phyloP scores from a whole-genome alignment of 2,888 invertebrate species.

The Zygogramma bicolorata region DNA sequence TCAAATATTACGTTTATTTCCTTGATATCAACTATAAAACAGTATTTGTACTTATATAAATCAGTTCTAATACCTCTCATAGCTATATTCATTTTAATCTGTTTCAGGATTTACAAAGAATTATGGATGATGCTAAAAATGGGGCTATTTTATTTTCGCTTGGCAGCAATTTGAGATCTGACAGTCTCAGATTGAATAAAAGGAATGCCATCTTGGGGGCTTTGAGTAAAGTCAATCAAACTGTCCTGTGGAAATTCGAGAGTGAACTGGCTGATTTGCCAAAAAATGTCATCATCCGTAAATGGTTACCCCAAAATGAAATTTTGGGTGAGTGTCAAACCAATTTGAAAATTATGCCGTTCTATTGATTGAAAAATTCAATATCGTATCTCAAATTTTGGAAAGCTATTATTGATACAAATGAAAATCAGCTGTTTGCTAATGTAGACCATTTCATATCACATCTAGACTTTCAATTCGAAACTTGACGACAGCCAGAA shows the following conservation, averaged over 20 bases:
- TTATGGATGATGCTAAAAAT: conserved; percentile 58
- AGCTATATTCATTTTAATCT: no score
- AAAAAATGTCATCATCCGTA: conserved; percentile 60
- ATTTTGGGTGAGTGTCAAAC: conserved; percentile 55
- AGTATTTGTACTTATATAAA: no score
- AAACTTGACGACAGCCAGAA: no score
- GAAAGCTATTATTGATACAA: no score
- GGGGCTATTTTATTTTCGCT: conserved; percentile 63
- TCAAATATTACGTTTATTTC: no score
- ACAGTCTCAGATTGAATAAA: conserved; percentile 51
- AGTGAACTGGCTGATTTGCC: conserved; percentile 57
- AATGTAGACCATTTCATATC: no score
- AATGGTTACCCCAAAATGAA: conserved; percentile 65
- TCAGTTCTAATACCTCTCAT: no score
- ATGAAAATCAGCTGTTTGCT: no score
- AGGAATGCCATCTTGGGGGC: conserved; percentile 56
- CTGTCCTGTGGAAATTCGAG: conserved; percentile 65
- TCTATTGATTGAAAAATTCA: no score
- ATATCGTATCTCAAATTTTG: no score
- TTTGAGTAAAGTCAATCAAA: conserved; percentile 60
- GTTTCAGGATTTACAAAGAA: conserved; percentile 56
- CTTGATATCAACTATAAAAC: no score
- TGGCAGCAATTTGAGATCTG: conserved; percentile 60
- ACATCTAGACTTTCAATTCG: no score
- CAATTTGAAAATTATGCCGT: not conserved